Evolutionary conservation across 37 sponge, comb jelly and placozoan genomes (phyloP).

Genomic region (Cliona cf. orientalis): DNA sequence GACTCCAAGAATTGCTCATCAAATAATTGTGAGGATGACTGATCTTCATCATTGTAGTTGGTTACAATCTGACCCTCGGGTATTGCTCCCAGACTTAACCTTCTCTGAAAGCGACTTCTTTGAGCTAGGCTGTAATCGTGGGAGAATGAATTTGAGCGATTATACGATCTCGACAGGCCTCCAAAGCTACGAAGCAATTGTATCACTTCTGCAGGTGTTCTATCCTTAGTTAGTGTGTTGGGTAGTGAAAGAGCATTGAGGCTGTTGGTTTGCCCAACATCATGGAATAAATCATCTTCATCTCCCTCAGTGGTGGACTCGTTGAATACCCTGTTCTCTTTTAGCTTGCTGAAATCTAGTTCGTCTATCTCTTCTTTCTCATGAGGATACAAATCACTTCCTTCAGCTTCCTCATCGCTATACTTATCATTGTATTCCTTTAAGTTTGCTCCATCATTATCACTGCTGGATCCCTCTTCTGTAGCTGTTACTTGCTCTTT

Average conservation of each 20-base stretch:
- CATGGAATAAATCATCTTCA: slow-evolving; percentile 26
- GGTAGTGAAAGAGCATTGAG: slow-evolving; percentile 5
- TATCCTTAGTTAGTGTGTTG: background rate
- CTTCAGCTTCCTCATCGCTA: no score
- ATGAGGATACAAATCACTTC: no score
- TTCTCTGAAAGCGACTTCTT: slow-evolving; percentile 25
- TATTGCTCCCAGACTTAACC: slow-evolving; percentile 74
- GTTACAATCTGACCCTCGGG: slow-evolving; percentile 74
- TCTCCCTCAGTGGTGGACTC: no score
- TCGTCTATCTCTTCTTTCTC: no score
- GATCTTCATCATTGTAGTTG: slow-evolving; percentile 28
- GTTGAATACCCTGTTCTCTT: no score
- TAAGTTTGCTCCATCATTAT: no score
- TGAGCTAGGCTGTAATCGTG: background rate
- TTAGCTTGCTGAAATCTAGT: no score
- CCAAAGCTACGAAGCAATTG: slow-evolving; percentile 6
- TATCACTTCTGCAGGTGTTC: slow-evolving; percentile 8
- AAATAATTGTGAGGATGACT: background rate
- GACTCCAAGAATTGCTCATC: background rate
- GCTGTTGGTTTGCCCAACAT: slow-evolving; percentile 29
- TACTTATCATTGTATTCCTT: no score
- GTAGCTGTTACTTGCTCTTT: no score
- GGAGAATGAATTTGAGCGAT: background rate
- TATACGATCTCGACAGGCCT: background rate
- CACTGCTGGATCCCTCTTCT: no score